Evolutionary conservation across 2,888 invertebrate species (phyloP), one percentile per base, ranked within the genome.

Genomic region (Ptychoptera contaminata): DNA sequence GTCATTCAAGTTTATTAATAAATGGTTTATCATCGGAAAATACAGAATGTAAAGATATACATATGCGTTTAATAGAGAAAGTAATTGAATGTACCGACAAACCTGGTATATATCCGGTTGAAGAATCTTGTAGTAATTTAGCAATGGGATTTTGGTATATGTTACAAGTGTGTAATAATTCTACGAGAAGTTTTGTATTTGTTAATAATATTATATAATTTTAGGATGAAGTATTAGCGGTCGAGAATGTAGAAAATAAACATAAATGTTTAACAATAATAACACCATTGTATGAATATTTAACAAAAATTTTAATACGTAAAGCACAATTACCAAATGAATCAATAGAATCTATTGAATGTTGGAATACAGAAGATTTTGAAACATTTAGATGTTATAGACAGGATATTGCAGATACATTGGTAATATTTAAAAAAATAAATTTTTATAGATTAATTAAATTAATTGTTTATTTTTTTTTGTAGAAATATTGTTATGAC

Each of bases 61-160:
- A 74, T 34, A 65, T 73, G 57, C 69, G 75, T 46, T 60, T 90
- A 37, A 72, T 92, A 1, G 74, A 79, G 48, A 71, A 85, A 45
- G 70, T 91, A 48, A 65, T 93, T 43, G 75, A 79, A 45, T 88
- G 88, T 56, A 84, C 87, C 37, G 79, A 80, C 48, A 76, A 80
- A 49, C 77, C 66, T 2, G 92, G 92, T 0, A 75, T 82, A 51
- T 93, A 86, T 67, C 92, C 92, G 0, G 72, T 82, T 4, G 86
- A 93, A 56, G 94, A 93, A 65, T 81, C 78, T 0, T 77, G 84
- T 49, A 92, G 91, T 58, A 83, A 80, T 47, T 73, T 90, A 50
- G 77, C 88, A 0, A 82, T 92, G 65, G 83, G 85, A 3, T 88
- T 92, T 63, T 93, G 93, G 93, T 93, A 87, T 60, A 79, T 83